phyloP scores from a whole-genome alignment of 2,888 invertebrate genomes.

The Agrotis segetum region DNA sequence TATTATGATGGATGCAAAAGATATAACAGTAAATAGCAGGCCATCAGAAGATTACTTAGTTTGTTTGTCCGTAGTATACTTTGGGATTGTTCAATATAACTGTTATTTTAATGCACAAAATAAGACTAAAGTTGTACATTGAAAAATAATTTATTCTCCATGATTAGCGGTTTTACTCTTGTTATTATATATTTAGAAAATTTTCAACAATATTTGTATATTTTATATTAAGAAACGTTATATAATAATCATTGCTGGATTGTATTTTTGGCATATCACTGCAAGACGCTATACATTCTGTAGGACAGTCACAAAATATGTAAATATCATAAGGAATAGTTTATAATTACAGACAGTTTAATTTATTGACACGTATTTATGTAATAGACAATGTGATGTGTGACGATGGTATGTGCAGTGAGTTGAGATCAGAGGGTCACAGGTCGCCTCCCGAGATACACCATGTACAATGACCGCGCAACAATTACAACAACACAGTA shows the following conservation, averaged over 20 bases:
- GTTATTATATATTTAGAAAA: conserved; percentile 91
- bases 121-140: conserved; percentile 84
- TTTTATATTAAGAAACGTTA: conserved; percentile 88
- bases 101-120: conserved; percentile 53
- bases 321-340: conserved; percentile 69
- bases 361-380: conserved; percentile 50
- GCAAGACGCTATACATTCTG: conserved; percentile 81
- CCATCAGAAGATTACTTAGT: conserved; percentile 8
- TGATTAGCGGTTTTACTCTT: conserved; percentile 87
- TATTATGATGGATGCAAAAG: conserved; percentile 19
- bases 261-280: conserved; percentile 90
- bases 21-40: conserved; percentile 19
- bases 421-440: conserved; percentile 56
- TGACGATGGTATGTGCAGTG: conserved; percentile 53
- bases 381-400: conserved; percentile 47
- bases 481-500: conserved; percentile 83
- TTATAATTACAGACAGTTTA: conserved; percentile 53
- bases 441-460: conserved; percentile 62
- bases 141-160: conserved; percentile 90
- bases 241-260: conserved; percentile 88
- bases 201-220: conserved; percentile 90
- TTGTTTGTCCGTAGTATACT: background rate
- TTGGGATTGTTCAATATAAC: conserved; percentile 25
- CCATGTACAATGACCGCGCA: conserved; percentile 76
- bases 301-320: conserved; percentile 83